These are phyloP conservation scores for Aphaenogaster rudis DNA, from an alignment of 1,140 invertebrate genomes.

Conservation along the genomic window DNA sequence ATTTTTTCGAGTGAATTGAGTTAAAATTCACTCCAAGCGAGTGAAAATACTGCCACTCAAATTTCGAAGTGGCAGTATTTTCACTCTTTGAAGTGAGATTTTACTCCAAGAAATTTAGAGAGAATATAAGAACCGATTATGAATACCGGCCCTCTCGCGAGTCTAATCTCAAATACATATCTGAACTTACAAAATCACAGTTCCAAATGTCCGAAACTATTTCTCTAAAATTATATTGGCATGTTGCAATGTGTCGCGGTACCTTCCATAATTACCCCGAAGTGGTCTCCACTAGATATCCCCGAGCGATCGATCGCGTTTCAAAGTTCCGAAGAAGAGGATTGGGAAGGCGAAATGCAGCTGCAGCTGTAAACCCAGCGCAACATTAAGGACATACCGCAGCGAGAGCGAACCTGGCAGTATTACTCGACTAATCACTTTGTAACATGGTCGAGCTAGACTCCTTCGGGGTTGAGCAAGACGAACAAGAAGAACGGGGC, in stretches of 20 bases:
- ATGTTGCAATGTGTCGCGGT: background rate
- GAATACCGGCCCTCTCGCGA: too few species aligned
- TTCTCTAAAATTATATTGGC: slow-evolving; percentile 9
- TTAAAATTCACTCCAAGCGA: too few species aligned
- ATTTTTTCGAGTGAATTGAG: too few species aligned
- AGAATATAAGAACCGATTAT: too few species aligned
- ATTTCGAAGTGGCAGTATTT: too few species aligned
- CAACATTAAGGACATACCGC: slow-evolving; percentile 78
- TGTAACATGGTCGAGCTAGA: slow-evolving; percentile 77
- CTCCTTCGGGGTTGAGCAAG: slow-evolving; percentile 51
- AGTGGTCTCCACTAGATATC: slow-evolving; percentile 24
- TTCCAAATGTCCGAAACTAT: background rate
- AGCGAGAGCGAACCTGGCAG: slow-evolving; percentile 75
- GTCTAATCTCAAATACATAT: background rate
- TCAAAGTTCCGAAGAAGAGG: slow-evolving; percentile 69
- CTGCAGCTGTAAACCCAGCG: slow-evolving; percentile 70
- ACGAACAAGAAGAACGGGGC: slow-evolving; percentile 36
- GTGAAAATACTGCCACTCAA: too few species aligned
- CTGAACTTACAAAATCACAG: background rate
- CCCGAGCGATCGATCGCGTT: slow-evolving; percentile 34
- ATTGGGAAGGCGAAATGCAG: slow-evolving; percentile 72
- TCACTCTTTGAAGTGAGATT: too few species aligned
- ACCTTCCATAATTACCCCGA: slow-evolving; percentile 35
- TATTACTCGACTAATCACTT: slow-evolving; percentile 85
- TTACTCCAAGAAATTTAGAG: too few species aligned